These are phyloP conservation scores for Hystrix brachyura DNA, from an alignment of 2,113 vertebrate species.

Conservation along the genomic window DNA sequence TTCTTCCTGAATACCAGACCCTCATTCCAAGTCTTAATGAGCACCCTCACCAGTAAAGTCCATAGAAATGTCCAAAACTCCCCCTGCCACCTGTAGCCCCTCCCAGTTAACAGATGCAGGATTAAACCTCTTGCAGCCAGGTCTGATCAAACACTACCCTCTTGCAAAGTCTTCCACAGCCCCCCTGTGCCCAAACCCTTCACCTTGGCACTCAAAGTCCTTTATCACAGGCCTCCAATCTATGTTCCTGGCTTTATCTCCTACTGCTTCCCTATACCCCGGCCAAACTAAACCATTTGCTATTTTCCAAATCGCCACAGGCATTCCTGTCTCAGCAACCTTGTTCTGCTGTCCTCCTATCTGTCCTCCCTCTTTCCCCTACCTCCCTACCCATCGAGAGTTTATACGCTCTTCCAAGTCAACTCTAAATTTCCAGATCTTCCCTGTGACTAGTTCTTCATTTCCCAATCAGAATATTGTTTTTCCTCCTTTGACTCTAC, in stretches of 20 bases:
- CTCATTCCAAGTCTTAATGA: not conserved
- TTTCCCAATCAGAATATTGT: not conserved
- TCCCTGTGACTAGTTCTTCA: not conserved
- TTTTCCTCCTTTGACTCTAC: not conserved
- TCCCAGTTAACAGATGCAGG: not conserved
- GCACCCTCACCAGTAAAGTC: not conserved
- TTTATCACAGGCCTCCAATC: not conserved
- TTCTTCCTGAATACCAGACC: not conserved
- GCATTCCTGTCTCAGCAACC: not conserved
- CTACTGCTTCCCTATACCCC: not conserved
- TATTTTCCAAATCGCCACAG: not conserved
- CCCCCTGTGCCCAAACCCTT: not conserved
- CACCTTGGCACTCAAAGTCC: not conserved
- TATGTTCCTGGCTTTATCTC: not conserved
- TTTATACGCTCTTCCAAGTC: not conserved
- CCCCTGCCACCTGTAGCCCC: not conserved
- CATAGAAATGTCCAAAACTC: not conserved
- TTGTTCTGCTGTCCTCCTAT: not conserved
- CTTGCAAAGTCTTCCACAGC: not conserved
- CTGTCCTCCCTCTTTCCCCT: not conserved
- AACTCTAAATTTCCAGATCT: not conserved
- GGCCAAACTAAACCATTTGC: not conserved
- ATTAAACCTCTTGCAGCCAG: not conserved
- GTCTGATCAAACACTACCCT: not conserved
- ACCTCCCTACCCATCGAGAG: not conserved